Evolutionary conservation across 2,113 vertebrate genomes (phyloP).

Genomic region (Polypterus senegalus): DNA sequence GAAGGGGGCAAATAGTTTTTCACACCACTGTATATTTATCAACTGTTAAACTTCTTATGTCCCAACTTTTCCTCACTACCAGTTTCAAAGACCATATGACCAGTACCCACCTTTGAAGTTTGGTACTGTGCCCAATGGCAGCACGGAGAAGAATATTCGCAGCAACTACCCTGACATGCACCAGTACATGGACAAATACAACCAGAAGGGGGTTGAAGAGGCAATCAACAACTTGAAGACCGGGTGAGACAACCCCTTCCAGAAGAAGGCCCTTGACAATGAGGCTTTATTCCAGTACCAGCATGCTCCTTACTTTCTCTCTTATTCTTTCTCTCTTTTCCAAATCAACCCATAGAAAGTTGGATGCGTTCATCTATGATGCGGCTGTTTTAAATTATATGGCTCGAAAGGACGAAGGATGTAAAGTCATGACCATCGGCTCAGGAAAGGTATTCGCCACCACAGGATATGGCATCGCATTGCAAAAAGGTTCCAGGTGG

Average conservation of each 20-base stretch:
- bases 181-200: slow-evolving; percentile 86
- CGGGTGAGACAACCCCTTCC: slow-evolving; percentile 46
- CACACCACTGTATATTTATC: no score
- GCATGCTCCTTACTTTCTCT: neutral
- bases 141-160: slow-evolving; percentile 87
- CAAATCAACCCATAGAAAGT: slow-evolving; percentile 51
- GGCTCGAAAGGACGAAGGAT: slow-evolving; percentile 87
- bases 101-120: slow-evolving; percentile 85
- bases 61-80: slow-evolving; percentile 24
- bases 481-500: slow-evolving; percentile 87
- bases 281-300: no score
- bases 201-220: slow-evolving; percentile 82
- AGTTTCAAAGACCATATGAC: slow-evolving; percentile 85
- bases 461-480: slow-evolving; percentile 81
- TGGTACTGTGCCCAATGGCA: slow-evolving; percentile 83
- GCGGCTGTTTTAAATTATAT: slow-evolving; percentile 89
- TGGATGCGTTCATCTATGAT: slow-evolving; percentile 88
- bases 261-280: neutral
- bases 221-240: slow-evolving; percentile 79
- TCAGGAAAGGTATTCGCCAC: slow-evolving; percentile 87
- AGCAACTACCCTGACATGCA: slow-evolving; percentile 91
- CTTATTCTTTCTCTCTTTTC: slow-evolving; percentile 11
- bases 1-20: no score
- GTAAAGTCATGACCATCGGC: slow-evolving; percentile 88
- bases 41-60: neutral